Conservation (phyloP, 2,888 invertebrate genomes). For the Thysanoteuthis rhombus region DNA sequence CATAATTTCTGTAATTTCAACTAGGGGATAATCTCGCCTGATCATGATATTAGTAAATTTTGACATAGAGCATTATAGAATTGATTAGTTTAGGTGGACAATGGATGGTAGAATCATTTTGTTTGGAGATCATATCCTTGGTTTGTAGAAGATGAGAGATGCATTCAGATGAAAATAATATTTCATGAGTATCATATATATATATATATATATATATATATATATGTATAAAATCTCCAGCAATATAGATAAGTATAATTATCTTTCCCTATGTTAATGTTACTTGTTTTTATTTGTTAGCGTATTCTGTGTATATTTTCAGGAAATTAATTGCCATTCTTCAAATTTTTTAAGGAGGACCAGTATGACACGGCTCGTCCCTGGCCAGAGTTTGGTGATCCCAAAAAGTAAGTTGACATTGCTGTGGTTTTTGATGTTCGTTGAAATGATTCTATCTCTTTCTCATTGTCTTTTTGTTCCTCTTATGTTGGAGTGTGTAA, state of each 20-base stretch:
- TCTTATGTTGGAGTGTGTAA: background rate
- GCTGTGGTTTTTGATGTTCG: background rate
- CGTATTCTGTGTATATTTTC: background rate
- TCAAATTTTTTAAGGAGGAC: conserved; percentile 47
- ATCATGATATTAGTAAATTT: too few species aligned
- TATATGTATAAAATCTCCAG: too few species aligned
- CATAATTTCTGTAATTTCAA: too few species aligned
- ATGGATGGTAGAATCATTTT: too few species aligned
- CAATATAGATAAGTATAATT: background rate
- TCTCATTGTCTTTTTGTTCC: background rate
- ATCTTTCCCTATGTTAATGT: background rate
- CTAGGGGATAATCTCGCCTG: too few species aligned
- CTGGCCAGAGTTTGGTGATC: conserved; percentile 54
- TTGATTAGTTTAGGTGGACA: too few species aligned
- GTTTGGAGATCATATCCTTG: too few species aligned
- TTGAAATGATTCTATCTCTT: background rate
- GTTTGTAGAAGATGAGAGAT: too few species aligned
- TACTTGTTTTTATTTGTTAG: background rate
- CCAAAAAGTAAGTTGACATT: conserved; percentile 55
- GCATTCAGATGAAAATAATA: too few species aligned
- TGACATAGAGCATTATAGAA: too few species aligned
- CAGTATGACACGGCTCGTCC: conserved; percentile 56
- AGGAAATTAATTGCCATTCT: background rate
- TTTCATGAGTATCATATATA: too few species aligned
- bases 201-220: too few species aligned